phyloP scores from a whole-genome alignment of 2,113 vertebrate species.

The Prinia subflava region DNA sequence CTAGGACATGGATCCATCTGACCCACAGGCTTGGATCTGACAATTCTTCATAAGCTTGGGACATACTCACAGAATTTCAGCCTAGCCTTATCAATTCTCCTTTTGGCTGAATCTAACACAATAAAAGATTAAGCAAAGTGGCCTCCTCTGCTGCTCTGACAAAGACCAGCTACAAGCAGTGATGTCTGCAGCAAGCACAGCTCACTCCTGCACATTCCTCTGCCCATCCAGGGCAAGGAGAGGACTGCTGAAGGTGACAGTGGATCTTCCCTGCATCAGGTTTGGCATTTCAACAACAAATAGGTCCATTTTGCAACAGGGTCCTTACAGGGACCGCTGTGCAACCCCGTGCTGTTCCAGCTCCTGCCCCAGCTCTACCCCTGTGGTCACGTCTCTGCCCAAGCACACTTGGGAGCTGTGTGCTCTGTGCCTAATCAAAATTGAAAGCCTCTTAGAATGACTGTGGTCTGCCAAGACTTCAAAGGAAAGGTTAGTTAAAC shows the following conservation, averaged over 20 bases:
- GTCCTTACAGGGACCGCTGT: neutral
- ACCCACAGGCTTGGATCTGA: neutral
- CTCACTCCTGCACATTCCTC: neutral
- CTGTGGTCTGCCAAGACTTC: neutral
- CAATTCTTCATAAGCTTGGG: neutral
- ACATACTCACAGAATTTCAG: neutral
- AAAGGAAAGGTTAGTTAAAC: slow-evolving; percentile 30
- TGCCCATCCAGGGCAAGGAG: neutral
- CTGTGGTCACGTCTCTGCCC: neutral
- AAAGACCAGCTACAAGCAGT: neutral
- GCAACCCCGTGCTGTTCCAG: rapidly evolving
- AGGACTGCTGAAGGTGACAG: rapidly evolving
- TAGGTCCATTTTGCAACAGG: neutral
- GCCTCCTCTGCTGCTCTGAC: neutral
- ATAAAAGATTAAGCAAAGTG: neutral
- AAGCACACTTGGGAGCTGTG: neutral
- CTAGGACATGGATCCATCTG: neutral
- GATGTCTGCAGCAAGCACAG: rapidly evolving
- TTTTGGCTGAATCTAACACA: neutral
- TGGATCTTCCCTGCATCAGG: neutral
- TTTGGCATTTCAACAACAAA: neutral
- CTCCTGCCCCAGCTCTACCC: neutral
- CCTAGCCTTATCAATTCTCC: neutral
- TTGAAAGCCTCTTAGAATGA: neutral
- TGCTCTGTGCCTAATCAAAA: slow-evolving; percentile 13